A percentile compares a stretch with the other conserved stretches of the same genome.
These are phyloP conservation scores for Trissonchulus sp. DNA, from an alignment of 2,888 invertebrate genomes.

Conservation along the genomic window DNA sequence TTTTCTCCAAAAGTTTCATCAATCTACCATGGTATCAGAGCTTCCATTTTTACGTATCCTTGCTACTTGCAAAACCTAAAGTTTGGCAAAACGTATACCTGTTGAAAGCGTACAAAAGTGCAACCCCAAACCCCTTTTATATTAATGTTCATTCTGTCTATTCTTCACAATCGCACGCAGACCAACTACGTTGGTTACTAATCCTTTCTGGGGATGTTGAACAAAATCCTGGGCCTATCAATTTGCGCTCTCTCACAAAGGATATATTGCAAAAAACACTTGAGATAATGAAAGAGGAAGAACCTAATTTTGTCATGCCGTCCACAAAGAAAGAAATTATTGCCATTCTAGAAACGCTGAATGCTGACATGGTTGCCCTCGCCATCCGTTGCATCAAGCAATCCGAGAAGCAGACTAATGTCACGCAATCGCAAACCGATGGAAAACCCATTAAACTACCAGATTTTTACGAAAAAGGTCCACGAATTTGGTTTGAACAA, in stretches of 20 bases:
- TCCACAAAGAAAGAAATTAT: neutral
- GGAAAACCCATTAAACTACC: slow-evolving; percentile 16
- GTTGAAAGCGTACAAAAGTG: too few species aligned
- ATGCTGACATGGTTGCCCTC: neutral
- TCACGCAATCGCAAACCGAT: neutral
- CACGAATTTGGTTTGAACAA: slow-evolving; percentile 17
- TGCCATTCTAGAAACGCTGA: neutral
- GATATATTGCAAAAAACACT: neutral
- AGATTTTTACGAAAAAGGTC: slow-evolving; percentile 5
- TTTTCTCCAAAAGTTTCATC: too few species aligned
- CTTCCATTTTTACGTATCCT: too few species aligned
- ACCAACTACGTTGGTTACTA: slow-evolving; percentile 19
- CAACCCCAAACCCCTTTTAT: too few species aligned
- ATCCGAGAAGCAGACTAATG: neutral
- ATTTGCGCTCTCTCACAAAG: neutral
- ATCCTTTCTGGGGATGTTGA: slow-evolving; percentile 19
- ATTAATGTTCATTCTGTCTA: too few species aligned
- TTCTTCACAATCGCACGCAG: neutral
- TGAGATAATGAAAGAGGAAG: neutral
- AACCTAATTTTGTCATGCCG: neutral
- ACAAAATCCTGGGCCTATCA: slow-evolving; percentile 20
- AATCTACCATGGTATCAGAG: too few species aligned
- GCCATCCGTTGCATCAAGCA: neutral
- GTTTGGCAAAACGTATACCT: too few species aligned
- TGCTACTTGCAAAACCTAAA: too few species aligned